Evolutionary conservation across 2,888 invertebrate genomes (phyloP).

Genomic region (Drosophila yooni): DNA sequence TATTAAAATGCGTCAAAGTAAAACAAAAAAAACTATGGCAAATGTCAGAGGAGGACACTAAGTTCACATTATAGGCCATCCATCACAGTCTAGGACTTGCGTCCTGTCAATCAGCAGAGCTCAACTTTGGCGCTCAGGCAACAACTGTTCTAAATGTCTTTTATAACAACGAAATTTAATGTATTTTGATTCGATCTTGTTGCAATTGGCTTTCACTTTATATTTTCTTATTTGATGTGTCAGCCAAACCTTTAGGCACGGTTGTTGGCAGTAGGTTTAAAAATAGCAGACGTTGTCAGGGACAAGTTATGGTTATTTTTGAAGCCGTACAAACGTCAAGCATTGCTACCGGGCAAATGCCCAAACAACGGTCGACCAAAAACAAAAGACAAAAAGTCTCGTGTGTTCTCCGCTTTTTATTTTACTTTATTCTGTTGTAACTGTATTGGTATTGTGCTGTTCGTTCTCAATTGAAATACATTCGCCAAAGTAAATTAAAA

Average conservation of each 20-base stretch:
- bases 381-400: slow-evolving; percentile 24
- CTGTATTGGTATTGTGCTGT: slow-evolving; percentile 18
- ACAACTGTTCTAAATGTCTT: slow-evolving; percentile 12
- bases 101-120: slow-evolving; percentile 20
- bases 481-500: slow-evolving; percentile 49
- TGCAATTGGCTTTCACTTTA: slow-evolving; percentile 49
- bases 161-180: slow-evolving; percentile 15
- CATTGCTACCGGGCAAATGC: slow-evolving; percentile 38
- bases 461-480: slow-evolving; percentile 43
- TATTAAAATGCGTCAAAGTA: slow-evolving; percentile 24
- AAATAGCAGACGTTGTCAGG: slow-evolving; percentile 64
- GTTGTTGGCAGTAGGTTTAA: slow-evolving; percentile 35
- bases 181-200: slow-evolving; percentile 16
- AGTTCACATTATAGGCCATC: slow-evolving; percentile 15
- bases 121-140: background rate
- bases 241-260: slow-evolving; percentile 32
- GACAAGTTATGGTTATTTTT: slow-evolving; percentile 76
- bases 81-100: slow-evolving; percentile 65
- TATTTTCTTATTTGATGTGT: slow-evolving; percentile 21
- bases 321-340: slow-evolving; percentile 63
- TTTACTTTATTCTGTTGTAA: slow-evolving; percentile 19
- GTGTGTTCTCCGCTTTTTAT: slow-evolving; percentile 13
- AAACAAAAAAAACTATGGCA: slow-evolving; percentile 12
- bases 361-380: slow-evolving; percentile 15
- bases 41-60: slow-evolving; percentile 8